phyloP scores from a whole-genome alignment of 2,888 invertebrate species.

The Carabus problematicus region DNA sequence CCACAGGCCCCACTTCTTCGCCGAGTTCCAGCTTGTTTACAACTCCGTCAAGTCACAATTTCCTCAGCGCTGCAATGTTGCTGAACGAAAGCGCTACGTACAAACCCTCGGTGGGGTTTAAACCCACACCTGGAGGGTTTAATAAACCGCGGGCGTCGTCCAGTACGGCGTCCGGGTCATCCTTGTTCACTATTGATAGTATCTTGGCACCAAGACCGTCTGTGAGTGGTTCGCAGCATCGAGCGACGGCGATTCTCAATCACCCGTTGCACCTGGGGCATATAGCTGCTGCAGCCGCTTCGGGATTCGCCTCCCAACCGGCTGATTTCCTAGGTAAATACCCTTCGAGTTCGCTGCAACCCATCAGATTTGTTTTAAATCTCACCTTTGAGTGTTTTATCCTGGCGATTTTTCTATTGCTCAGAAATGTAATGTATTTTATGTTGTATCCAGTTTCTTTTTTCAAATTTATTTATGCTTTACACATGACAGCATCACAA shows the following conservation, averaged over 20 bases:
- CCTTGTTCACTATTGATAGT: slow-evolving; percentile 86
- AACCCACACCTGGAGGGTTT: neutral
- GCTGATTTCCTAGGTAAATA: slow-evolving; percentile 82
- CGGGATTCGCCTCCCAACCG: slow-evolving; percentile 63
- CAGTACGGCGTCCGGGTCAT: slow-evolving; percentile 61
- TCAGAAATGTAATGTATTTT: too few relatives aligned
- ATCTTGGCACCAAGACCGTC: slow-evolving; percentile 73
- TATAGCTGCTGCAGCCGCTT: slow-evolving; percentile 68
- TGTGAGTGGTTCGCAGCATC: slow-evolving; percentile 64
- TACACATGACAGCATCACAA: too few relatives aligned
- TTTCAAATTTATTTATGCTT: too few relatives aligned
- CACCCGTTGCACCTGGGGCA: slow-evolving; percentile 68
- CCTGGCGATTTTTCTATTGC: too few relatives aligned
- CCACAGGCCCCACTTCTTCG: neutral
- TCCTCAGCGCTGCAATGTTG: slow-evolving; percentile 23
- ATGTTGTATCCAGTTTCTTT: too few relatives aligned
- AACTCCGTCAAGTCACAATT: neutral
- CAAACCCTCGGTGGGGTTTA: slow-evolving; percentile 12
- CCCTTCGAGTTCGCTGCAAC: too few relatives aligned
- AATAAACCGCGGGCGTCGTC: slow-evolving; percentile 50
- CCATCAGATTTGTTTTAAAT: too few relatives aligned
- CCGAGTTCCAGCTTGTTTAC: slow-evolving; percentile 6
- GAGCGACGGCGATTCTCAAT: slow-evolving; percentile 60
- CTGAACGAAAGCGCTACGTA: slow-evolving; percentile 15
- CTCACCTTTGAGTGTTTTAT: too few relatives aligned